Base-by-base conservation (phyloP, 2,797 vertebrate species). In the Manis crassicaudata region DNA sequence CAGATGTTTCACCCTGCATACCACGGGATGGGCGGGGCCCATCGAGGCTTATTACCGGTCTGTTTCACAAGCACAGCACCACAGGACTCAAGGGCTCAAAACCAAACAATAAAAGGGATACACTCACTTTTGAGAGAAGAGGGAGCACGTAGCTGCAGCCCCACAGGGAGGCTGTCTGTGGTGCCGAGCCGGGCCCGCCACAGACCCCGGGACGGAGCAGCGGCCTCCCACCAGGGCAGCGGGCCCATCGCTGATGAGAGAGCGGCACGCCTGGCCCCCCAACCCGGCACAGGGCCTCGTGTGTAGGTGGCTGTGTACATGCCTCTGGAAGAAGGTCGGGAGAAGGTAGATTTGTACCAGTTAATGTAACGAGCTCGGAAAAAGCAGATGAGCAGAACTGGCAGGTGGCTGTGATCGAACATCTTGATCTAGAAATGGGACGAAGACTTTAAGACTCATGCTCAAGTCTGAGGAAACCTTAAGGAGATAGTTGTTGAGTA, bases 21-120 rank as follows among this genome's bases (percentile, higher is more conserved):
- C 37, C 10, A 7, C 43, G 23, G 8, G 17, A 10, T 6, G 6
- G 10, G 6, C 11, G 3, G 3, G 29, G 1, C 2, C 5, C 18
- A 17, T 4, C 63, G 20, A 73, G 27, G 5, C 83, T 68, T 82
- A 9, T 83, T 54, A 60, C 29, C 6, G 2, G 58, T 32, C 6
- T 6, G 37, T 88, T 52, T 56, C 29, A 37, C 5, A 67, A 83
- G n/a, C 60, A 14, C 16, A 67, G 13, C 68, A 3, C 1, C 32
- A n/a, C 12, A 63, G 50, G 43, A 92, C 54, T 79, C 32, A 88
- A 13, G 35, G 73, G 68, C 13, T 82, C 54, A 90, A 68, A 92
- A 58, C n/a, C 7, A 82, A 29, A 76, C 43, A 92, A n/a, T 56
- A 40, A 88, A 93, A 67, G 5, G 2, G 82, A 52, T 62, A 52